phyloP scores from a whole-genome alignment of 2,797 vertebrate species.

The Peromyscus nudipes region DNA sequence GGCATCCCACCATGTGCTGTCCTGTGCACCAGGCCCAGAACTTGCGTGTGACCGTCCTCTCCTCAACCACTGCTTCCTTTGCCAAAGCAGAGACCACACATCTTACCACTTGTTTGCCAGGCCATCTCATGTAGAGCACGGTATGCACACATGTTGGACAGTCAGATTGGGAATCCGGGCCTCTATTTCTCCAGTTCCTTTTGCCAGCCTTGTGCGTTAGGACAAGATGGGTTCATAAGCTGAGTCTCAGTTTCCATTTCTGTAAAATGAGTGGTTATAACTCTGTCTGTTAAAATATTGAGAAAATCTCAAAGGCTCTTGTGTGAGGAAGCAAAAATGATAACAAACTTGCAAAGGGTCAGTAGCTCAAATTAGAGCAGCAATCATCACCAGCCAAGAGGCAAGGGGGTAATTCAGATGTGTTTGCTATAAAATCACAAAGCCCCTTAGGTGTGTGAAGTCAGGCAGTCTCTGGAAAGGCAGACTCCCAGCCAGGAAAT shows the following conservation, averaged over 20 bases:
- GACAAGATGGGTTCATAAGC: background rate
- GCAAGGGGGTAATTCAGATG: no score
- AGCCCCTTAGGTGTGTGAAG: background rate
- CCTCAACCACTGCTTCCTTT: background rate
- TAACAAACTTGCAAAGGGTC: background rate
- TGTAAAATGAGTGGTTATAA: background rate
- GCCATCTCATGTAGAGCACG: accelerated
- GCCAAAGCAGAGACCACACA: background rate
- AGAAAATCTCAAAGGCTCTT: background rate
- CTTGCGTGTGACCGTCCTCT: accelerated
- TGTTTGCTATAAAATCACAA: background rate
- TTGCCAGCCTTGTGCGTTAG: background rate
- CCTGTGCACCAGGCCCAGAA: no score
- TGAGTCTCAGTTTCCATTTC: background rate
- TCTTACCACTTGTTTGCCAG: background rate
- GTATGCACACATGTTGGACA: background rate
- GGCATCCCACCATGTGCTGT: accelerated
- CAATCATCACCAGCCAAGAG: background rate
- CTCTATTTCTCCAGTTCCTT: background rate
- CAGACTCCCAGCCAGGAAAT: no score
- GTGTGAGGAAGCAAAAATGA: background rate
- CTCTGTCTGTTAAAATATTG: background rate
- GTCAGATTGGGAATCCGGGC: background rate
- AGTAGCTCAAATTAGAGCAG: background rate
- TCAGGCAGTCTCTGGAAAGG: background rate